phyloP scores from a whole-genome alignment of 2,797 vertebrate species.

The Hydrocynus forskahlii region DNA sequence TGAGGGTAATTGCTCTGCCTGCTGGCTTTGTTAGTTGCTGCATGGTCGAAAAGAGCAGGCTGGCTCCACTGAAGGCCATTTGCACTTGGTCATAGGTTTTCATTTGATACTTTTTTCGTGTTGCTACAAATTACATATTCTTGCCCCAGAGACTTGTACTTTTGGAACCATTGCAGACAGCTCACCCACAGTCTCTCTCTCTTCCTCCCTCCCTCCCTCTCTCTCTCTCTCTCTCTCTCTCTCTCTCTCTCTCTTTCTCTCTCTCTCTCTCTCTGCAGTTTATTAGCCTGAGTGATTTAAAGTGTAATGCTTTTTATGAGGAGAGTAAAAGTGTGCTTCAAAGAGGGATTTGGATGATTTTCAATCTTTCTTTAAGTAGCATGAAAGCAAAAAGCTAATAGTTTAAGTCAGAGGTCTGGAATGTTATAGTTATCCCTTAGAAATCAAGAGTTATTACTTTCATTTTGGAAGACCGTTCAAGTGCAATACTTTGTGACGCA shows the following conservation, averaged over 20 bases:
- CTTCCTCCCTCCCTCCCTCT: too few relatives aligned
- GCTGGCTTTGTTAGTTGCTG: conserved; percentile 62
- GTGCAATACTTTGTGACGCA: too few relatives aligned
- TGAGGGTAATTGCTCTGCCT: conserved; percentile 66
- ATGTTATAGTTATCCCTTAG: not conserved
- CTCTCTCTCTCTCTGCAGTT: not conserved
- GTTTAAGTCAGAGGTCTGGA: not conserved
- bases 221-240: too few relatives aligned
- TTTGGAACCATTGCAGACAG: not conserved
- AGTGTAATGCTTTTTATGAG: not conserved
- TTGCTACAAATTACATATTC: not conserved
- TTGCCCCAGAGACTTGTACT: not conserved
- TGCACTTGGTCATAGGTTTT: not conserved
- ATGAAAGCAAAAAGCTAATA: not conserved
- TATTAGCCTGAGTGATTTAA: conserved; percentile 4
- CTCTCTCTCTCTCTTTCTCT: not conserved
- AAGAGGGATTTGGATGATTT: conserved; percentile 47
- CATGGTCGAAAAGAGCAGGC: conserved; percentile 51
- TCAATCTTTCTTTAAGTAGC: not conserved
- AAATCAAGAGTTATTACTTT: not conserved
- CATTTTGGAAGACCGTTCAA: too few relatives aligned
- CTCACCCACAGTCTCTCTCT: not conserved
- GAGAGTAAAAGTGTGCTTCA: not conserved
- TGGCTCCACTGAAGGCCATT: not conserved
- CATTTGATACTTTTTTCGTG: conserved; percentile 1